phyloP scores from a whole-genome alignment of 2,888 invertebrate species.

The Phasia obesa region DNA sequence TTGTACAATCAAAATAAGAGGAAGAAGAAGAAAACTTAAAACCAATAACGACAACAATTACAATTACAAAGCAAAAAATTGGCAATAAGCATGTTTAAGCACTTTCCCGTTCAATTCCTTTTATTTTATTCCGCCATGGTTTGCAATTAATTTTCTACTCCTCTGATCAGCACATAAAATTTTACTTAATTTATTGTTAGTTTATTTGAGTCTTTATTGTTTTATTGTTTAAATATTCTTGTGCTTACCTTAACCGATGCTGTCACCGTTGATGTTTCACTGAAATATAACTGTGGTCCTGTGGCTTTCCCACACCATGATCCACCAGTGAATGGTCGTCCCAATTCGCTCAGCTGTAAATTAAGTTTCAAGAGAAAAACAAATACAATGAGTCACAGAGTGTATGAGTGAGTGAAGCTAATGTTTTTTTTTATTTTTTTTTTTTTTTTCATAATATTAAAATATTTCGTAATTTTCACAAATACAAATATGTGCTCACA shows the following conservation, averaged over 20 bases:
- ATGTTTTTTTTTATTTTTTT: background rate
- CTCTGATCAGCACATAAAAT: background rate
- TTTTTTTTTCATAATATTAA: slow-evolving; percentile 28
- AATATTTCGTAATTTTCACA: slow-evolving; percentile 8
- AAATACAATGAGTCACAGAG: slow-evolving; percentile 36
- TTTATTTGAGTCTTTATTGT: background rate
- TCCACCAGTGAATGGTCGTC: slow-evolving; percentile 93
- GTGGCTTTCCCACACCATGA: slow-evolving; percentile 94
- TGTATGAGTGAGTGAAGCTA: background rate
- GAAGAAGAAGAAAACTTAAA: background rate
- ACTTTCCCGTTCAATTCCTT: slow-evolving; percentile 21
- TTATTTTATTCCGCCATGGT: background rate
- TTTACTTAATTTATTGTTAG: slow-evolving; percentile 32
- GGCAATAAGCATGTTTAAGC: slow-evolving; percentile 46
- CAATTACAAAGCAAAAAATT: slow-evolving; percentile 63
- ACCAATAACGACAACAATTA: background rate
- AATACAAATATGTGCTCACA: background rate
- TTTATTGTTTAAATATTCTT: slow-evolving; percentile 30
- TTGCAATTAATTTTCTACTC: slow-evolving; percentile 4
- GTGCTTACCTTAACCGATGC: slow-evolving; percentile 88
- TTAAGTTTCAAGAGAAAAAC: slow-evolving; percentile 56
- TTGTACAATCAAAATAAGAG: slow-evolving; percentile 6
- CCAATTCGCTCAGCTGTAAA: slow-evolving; percentile 90
- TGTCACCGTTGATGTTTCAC: slow-evolving; percentile 94
- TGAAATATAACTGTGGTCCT: slow-evolving; percentile 92